Evolutionary conservation across 2,888 invertebrate species (phyloP), one percentile per base, ranked within the genome.

Genomic region (Pristionchus fissidentatus): DNA sequence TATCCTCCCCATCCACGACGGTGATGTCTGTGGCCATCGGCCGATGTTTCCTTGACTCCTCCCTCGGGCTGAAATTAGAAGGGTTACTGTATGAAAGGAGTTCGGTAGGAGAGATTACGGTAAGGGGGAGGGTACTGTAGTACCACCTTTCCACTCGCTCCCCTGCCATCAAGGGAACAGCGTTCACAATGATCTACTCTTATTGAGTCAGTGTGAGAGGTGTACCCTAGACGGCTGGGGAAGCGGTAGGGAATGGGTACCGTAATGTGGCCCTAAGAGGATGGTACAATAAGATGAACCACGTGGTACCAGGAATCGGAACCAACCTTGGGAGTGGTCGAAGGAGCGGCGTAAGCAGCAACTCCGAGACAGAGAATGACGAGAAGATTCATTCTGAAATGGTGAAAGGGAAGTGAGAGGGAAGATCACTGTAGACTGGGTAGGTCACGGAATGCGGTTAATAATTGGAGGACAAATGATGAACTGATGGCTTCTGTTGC

Each of bases 1-100:
- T 13, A 29, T 46, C 62, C 62, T 43, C 62, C 43, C 22, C 62
- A 29, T 13, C 15, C 15, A 26, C 26, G 79, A 52, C n/a, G 77
- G n/a, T n/a, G n/a, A n/a, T n/a, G n/a, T 57, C 79, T 55, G 57
- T 79, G 79, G 1, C 79, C 79, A 26, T 79, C 79, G 38, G 79
- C 79, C 1, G 38, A 1, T 0, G 38, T 57, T 19, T 79, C 57
- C 79, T 79, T 79, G 7, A 79, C 79, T 26, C 41, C 26, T 43
- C 75, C 49, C 26, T 75, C 75, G 49, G 75, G 75, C 75, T 75
- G 49, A 22, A 35, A 52, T 49, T 15, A 5, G 13, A 3, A 32
- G 5, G 75, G 26, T 46, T 75, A 46, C 32, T n/a, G 49, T 46
- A n/a, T 35, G 22, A 62, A 15, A 62, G 62, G 62, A 2, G 0